phyloP scores from a whole-genome alignment of 2,888 invertebrate genomes.

The Eupithecia abbreviata region DNA sequence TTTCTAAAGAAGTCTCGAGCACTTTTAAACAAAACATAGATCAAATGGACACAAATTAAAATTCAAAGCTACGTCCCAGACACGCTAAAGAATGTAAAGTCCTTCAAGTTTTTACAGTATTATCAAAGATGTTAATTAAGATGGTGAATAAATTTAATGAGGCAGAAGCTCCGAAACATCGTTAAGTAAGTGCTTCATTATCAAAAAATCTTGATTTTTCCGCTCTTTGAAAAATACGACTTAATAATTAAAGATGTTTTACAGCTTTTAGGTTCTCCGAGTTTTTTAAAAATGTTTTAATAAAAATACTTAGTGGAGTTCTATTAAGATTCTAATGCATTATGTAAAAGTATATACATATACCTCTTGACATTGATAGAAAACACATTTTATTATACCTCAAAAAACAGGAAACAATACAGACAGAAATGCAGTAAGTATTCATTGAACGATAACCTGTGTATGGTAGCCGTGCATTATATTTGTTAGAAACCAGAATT shows the following conservation, averaged over 20 bases:
- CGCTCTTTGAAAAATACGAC: conserved; percentile 47
- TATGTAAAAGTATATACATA: too few relatives aligned
- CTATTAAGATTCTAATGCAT: background rate
- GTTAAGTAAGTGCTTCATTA: conserved; percentile 62
- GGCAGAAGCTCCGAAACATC: conserved; percentile 56
- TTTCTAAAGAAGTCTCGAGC: conserved; percentile 16
- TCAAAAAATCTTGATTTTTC: conserved; percentile 55
- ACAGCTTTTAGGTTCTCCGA: conserved; percentile 19
- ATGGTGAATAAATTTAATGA: conserved; percentile 64
- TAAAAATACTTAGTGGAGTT: background rate
- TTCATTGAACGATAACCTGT: too few relatives aligned
- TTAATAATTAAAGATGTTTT: conserved; percentile 44
- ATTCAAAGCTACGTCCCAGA: conserved; percentile 40
- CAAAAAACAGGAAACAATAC: too few relatives aligned
- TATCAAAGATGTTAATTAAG: conserved; percentile 60
- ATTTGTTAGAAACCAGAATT: background rate
- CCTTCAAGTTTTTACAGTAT: conserved; percentile 50
- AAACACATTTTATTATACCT: too few relatives aligned
- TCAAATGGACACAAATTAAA: conserved; percentile 37
- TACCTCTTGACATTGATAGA: too few relatives aligned
- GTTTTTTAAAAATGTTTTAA: background rate
- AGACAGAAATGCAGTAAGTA: too few relatives aligned
- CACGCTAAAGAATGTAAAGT: conserved; percentile 48
- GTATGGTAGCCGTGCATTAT: background rate
- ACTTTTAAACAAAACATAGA: conserved; percentile 29